Conservation (phyloP, 2,113 vertebrate genomes). For the Syrmaticus mikado region DNA sequence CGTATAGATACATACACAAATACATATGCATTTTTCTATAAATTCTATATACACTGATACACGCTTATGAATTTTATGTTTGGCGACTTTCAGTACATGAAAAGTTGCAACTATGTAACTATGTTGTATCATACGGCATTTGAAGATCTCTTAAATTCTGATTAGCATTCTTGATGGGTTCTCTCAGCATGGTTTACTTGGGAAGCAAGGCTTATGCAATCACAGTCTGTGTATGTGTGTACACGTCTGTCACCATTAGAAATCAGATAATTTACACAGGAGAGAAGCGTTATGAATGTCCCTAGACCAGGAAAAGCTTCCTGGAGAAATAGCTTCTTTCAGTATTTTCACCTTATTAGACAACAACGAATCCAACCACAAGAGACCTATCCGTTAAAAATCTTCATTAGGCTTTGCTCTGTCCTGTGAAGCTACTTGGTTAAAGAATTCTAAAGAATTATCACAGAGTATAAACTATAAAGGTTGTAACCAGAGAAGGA, state of each 20-base stretch:
- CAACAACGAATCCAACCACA: neutral
- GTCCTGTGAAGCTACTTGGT: neutral
- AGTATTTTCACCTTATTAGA: neutral
- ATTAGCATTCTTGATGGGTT: slow-evolving; percentile 67
- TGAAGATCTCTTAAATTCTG: slow-evolving; percentile 27
- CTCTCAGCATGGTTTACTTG: slow-evolving; percentile 62
- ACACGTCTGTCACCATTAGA: slow-evolving; percentile 64
- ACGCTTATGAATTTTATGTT: neutral
- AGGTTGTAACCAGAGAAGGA: neutral
- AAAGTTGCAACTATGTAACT: neutral
- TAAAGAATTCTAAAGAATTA: neutral
- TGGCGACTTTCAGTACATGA: neutral
- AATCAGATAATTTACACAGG: slow-evolving; percentile 68
- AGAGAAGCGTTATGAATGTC: slow-evolving; percentile 56
- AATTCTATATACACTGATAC: neutral
- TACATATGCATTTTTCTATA: neutral
- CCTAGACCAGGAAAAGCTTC: slow-evolving; percentile 51
- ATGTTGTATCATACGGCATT: neutral
- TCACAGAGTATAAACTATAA: neutral
- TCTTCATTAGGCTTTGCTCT: neutral
- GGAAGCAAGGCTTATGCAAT: slow-evolving; percentile 69
- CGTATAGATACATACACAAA: neutral
- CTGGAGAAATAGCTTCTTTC: slow-evolving; percentile 21
- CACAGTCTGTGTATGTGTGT: slow-evolving; percentile 70
- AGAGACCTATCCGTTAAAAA: neutral